These are phyloP conservation scores for Microctonus aethiopoides DNA, from an alignment of 2,888 invertebrate genomes.

Conservation along the genomic window DNA sequence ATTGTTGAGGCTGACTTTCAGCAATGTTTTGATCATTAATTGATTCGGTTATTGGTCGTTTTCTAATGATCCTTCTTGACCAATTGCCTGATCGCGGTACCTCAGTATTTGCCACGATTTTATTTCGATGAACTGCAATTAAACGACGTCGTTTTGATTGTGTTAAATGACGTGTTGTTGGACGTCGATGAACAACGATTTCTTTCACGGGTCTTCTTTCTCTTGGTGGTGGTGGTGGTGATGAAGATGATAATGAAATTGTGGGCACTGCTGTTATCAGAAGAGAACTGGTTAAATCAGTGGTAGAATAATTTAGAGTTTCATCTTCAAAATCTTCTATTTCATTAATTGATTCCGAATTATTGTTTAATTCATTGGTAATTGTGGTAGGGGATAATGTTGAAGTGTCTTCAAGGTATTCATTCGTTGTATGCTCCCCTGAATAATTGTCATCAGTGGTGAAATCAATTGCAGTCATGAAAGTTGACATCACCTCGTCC, in stretches of 20 bases:
- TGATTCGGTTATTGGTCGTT: background rate
- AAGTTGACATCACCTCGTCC: background rate
- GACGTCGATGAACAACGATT: background rate
- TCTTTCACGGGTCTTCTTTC: background rate
- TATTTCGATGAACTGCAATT: background rate
- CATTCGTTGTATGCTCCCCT: background rate
- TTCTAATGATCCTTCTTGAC: background rate
- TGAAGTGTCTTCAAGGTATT: background rate
- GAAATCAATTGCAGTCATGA: background rate
- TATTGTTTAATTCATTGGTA: background rate
- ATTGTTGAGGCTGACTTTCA: slow-evolving; percentile 29
- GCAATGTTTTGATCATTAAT: slow-evolving; percentile 40
- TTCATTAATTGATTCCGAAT: background rate
- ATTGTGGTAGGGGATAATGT: background rate
- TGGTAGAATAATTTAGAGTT: background rate
- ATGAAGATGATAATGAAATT: background rate
- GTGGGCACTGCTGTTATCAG: background rate
- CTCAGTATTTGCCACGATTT: background rate
- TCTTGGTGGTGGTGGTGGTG: background rate
- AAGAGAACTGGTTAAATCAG: background rate
- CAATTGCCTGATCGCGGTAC: background rate
- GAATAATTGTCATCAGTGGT: background rate
- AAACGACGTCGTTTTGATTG: background rate
- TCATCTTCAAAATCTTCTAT: background rate
- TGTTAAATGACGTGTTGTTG: background rate